A percentile compares a stretch with the other conserved stretches of the same genome.
These are phyloP conservation scores for Yoshiicerus persimilis DNA, from an alignment of 1,140 invertebrate genomes.

Conservation along the genomic window DNA sequence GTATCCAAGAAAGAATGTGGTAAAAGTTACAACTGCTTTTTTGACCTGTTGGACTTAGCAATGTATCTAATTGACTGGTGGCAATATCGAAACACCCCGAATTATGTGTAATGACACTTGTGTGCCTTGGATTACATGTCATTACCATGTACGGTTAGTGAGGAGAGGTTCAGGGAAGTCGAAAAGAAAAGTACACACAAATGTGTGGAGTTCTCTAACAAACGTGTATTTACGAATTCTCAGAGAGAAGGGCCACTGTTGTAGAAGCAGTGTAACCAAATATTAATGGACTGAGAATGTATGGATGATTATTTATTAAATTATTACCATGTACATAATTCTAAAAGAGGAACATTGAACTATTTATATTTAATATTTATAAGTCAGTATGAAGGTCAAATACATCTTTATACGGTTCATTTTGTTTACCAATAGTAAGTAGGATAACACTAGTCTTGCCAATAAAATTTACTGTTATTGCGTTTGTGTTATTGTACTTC, in stretches of 20 bases:
- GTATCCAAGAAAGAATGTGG: conserved; percentile 20
- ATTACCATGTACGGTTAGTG: too few species aligned
- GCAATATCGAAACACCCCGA: background rate
- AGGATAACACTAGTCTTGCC: background rate
- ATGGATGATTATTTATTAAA: background rate
- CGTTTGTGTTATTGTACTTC: too few species aligned
- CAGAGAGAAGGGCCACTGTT: background rate
- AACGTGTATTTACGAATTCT: background rate
- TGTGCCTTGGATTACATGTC: too few species aligned
- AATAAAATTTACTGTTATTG: background rate
- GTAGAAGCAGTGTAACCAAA: background rate
- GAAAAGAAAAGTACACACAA: too few species aligned
- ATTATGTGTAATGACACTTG: background rate
- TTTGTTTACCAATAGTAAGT: too few species aligned
- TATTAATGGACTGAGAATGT: background rate
- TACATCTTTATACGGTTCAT: background rate
- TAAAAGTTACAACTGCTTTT: conserved; percentile 38
- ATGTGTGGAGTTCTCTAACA: too few species aligned
- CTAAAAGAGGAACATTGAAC: too few species aligned
- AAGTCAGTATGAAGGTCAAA: background rate
- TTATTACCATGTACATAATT: background rate
- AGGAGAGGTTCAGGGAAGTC: too few species aligned
- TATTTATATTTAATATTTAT: too few species aligned
- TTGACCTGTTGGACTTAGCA: conserved; percentile 43
- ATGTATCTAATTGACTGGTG: conserved; percentile 42